Evolutionary conservation across 2,113 vertebrate genomes (phyloP).

Genomic region (Rafetus swinhoei): DNA sequence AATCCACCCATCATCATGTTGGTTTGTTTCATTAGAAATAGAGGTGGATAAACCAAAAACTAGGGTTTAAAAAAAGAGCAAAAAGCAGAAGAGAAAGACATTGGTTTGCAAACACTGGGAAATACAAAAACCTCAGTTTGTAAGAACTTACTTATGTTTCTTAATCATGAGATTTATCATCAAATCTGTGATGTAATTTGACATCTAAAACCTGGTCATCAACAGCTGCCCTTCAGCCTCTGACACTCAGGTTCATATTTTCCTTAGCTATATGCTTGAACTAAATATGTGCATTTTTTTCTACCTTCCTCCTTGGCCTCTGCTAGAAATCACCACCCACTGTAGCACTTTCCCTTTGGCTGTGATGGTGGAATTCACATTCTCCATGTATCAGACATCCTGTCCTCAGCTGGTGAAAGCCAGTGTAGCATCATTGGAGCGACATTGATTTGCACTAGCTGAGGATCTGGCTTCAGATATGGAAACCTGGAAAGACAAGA

Average conservation of each 20-base stretch:
- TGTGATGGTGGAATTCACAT: neutral
- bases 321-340: neutral
- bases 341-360: neutral
- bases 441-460: neutral
- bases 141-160: conserved; percentile 17
- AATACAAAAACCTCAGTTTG: conserved; percentile 1
- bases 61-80: conserved; percentile 36
- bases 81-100: conserved; percentile 27
- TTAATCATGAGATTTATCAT: conserved; percentile 40
- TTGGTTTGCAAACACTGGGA: conserved; percentile 16
- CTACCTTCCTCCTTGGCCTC: neutral
- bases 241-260: conserved; percentile 58
- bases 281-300: neutral
- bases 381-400: neutral
- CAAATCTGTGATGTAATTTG: conserved; percentile 14
- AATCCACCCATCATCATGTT: conserved; percentile 27
- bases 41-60: conserved; percentile 40
- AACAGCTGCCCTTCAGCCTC: conserved; percentile 60
- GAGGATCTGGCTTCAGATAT: neutral
- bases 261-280: conserved; percentile 36
- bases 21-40: conserved; percentile 58
- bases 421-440: neutral
- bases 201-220: conserved; percentile 41
- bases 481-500: neutral
- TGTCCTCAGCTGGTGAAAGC: neutral